These are phyloP conservation scores for Drosophila melanosoma DNA, from an alignment of 2,888 invertebrate species.

Conservation along the genomic window DNA sequence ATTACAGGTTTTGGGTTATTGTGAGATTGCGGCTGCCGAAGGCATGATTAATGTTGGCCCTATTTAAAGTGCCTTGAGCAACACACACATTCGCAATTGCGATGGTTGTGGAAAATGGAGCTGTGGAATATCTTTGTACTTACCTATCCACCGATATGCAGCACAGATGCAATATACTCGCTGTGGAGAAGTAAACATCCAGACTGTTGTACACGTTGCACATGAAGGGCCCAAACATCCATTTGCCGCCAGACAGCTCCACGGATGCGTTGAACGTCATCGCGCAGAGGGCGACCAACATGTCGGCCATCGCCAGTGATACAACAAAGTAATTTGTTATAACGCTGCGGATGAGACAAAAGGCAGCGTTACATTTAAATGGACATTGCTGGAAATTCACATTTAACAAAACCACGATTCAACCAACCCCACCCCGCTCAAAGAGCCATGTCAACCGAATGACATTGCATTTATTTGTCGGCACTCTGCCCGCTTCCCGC, in stretches of 20 bases:
- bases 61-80: constrained; percentile 31
- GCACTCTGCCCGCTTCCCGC: background rate
- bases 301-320: constrained; percentile 96
- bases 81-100: background rate
- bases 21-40: constrained; percentile 51
- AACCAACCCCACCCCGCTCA: background rate
- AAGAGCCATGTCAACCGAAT: constrained; percentile 48
- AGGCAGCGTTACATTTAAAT: constrained; percentile 42
- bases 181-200: constrained; percentile 97
- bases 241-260: constrained; percentile 92
- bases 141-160: constrained; percentile 94
- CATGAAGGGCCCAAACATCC: constrained; percentile 96
- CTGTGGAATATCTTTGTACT: constrained; percentile 43
- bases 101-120: background rate
- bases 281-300: constrained; percentile 96
- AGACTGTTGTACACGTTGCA: constrained; percentile 98
- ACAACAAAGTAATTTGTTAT: constrained; percentile 99
- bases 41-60: constrained; percentile 68
- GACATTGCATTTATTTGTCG: constrained; percentile 54
- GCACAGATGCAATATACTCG: constrained; percentile 96
- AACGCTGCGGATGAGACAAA: constrained; percentile 86
- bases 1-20: constrained; percentile 32
- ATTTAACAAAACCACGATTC: constrained; percentile 12
- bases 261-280: constrained; percentile 98
- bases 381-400: constrained; percentile 26